Evolutionary conservation across 2,888 invertebrate genomes (phyloP).

Genomic region (Aleiodes alternator): DNA sequence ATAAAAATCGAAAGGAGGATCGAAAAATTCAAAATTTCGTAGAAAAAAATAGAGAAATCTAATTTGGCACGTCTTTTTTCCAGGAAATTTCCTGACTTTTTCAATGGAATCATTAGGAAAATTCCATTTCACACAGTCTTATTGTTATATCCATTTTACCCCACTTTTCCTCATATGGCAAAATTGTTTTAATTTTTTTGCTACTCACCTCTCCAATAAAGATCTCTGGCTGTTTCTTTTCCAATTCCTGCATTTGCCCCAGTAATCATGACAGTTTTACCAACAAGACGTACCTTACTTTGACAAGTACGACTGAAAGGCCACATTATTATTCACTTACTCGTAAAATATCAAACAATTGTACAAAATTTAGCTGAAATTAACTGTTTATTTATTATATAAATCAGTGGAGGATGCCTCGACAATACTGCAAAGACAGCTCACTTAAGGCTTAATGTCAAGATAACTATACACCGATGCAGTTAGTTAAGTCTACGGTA

Average conservation of each 20-base stretch:
- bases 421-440: neutral
- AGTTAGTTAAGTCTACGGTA: too few relatives aligned
- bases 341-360: neutral
- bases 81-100: neutral
- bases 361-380: neutral
- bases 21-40: neutral
- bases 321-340: conserved; percentile 59
- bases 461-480: too few relatives aligned
- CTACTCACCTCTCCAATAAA: conserved; percentile 68
- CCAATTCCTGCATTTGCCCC: conserved; percentile 75
- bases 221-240: conserved; percentile 69
- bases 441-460: too few relatives aligned
- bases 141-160: neutral
- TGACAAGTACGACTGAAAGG: conserved; percentile 69
- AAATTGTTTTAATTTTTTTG: too few relatives aligned
- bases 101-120: too few relatives aligned
- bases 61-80: too few relatives aligned
- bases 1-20: too few relatives aligned
- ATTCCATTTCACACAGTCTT: neutral
- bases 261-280: conserved; percentile 69
- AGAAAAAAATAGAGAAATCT: too few relatives aligned
- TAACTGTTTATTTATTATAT: neutral
- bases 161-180: too few relatives aligned
- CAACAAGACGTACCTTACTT: conserved; percentile 73
- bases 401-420: neutral